Conservation (phyloP, 1,140 invertebrate species). For the Phenacoccus solenopsis region DNA sequence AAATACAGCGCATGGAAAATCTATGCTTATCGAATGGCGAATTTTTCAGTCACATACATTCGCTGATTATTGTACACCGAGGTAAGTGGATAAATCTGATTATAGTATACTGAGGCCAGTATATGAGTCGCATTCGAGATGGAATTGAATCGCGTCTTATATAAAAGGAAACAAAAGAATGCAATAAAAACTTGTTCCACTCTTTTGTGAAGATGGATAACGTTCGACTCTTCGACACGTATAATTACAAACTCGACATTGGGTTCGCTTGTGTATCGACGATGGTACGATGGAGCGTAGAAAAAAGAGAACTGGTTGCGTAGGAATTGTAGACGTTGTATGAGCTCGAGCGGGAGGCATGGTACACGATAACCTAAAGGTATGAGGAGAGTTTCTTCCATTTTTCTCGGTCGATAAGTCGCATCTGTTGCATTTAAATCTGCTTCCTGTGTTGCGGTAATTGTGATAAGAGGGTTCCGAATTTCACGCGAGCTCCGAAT, state of each 20-base stretch:
- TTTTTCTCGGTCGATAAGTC: background rate
- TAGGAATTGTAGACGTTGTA: background rate
- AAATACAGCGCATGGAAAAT: too few species aligned
- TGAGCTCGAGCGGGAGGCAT: too few species aligned
- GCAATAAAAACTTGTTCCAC: background rate
- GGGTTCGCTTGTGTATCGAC: background rate
- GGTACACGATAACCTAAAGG: background rate
- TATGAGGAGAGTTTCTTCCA: background rate
- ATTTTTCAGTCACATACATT: too few species aligned
- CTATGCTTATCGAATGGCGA: too few species aligned
- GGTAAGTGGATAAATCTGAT: too few species aligned
- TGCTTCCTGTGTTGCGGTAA: too few species aligned
- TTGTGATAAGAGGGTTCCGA: background rate
- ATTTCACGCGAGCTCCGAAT: background rate
- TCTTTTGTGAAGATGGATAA: background rate
- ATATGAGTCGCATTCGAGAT: too few species aligned
- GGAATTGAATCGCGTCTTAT: too few species aligned
- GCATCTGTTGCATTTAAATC: too few species aligned
- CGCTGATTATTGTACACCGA: too few species aligned
- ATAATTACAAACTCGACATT: background rate
- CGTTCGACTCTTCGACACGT: background rate
- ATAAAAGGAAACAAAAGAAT: constrained; percentile 3
- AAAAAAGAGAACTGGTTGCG: constrained; percentile 1
- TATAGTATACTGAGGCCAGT: too few species aligned
- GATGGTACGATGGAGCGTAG: background rate